A percentile compares a stretch with the other conserved stretches of the same genome.
Evolutionary conservation across 1,140 invertebrate genomes (phyloP).

Genomic region (Coboldia fuscipes): DNA sequence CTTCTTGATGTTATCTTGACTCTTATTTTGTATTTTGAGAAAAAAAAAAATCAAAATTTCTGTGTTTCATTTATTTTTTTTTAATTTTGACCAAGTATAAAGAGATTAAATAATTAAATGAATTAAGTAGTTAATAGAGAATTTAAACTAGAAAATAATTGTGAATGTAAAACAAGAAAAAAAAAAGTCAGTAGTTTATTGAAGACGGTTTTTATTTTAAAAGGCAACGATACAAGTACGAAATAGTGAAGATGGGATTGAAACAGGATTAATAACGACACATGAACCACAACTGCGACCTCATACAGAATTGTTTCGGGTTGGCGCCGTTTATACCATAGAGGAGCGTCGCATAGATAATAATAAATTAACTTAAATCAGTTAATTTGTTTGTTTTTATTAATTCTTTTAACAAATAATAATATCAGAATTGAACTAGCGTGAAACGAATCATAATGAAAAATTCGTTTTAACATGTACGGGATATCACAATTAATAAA

Average conservation of each 20-base stretch:
- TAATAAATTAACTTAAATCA: slow-evolving; percentile 1
- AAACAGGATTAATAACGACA: neutral
- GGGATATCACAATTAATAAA: too few species aligned
- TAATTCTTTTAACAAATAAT: too few species aligned
- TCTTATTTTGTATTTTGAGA: neutral
- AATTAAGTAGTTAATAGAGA: too few species aligned
- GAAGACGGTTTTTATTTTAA: slow-evolving; percentile 24
- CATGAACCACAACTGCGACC: slow-evolving; percentile 1
- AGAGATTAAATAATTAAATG: neutral
- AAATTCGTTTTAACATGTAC: too few species aligned
- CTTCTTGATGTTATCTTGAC: neutral
- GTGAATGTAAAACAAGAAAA: too few species aligned
- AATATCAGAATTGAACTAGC: too few species aligned
- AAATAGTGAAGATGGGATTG: slow-evolving; percentile 20
- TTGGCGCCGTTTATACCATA: slow-evolving; percentile 1
- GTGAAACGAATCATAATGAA: too few species aligned
- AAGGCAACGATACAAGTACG: slow-evolving; percentile 21
- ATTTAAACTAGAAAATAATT: too few species aligned
- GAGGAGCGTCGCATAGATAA: slow-evolving; percentile 1
- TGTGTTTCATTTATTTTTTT: neutral
- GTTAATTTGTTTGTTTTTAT: too few species aligned
- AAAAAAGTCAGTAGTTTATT: too few species aligned
- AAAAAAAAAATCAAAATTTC: neutral
- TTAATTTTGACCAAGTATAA: neutral
- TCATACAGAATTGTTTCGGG: slow-evolving; percentile 1